Conservation (phyloP, 2,888 invertebrate genomes). For the Melinopterus prodromus region DNA sequence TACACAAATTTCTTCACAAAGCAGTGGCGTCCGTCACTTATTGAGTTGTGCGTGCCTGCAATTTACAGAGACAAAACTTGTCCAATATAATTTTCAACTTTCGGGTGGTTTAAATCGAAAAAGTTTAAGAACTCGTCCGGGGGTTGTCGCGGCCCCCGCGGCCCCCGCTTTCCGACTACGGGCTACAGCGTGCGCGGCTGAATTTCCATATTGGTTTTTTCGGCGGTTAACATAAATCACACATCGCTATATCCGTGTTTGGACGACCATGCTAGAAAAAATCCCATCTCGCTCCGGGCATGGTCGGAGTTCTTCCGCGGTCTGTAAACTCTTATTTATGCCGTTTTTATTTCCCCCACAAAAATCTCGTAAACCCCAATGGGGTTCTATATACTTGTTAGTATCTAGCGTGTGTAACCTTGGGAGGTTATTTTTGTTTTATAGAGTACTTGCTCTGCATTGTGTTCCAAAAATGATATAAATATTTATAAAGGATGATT, state of each 20-base stretch:
- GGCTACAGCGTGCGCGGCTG: conserved; percentile 9
- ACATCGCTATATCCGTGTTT: conserved; percentile 26
- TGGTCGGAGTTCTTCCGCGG: neutral
- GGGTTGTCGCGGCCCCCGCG: conserved; percentile 1
- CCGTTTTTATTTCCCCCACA: neutral
- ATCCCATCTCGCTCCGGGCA: neutral
- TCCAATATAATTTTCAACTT: conserved; percentile 35
- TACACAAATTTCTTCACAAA: neutral
- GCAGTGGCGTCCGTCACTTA: conserved; percentile 9
- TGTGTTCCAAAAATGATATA: conserved; percentile 5
- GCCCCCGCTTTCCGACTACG: conserved; percentile 4
- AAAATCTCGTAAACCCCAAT: conserved; percentile 10
- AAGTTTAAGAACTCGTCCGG: conserved; percentile 35
- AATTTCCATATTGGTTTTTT: conserved; percentile 35
- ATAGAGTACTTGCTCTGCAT: neutral
- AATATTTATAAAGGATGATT: conserved; percentile 7
- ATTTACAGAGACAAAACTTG: conserved; percentile 18
- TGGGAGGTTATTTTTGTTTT: conserved; percentile 4
- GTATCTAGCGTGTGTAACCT: conserved; percentile 6
- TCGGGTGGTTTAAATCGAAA: conserved; percentile 35
- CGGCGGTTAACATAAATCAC: conserved; percentile 36
- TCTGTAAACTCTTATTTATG: neutral
- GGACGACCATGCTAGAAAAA: conserved; percentile 12
- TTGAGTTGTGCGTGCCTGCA: conserved; percentile 20
- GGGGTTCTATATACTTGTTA: neutral